These are phyloP conservation scores for Haliaeetus leucogaster DNA, from an alignment of 2,113 vertebrate species.

Conservation along the genomic window DNA sequence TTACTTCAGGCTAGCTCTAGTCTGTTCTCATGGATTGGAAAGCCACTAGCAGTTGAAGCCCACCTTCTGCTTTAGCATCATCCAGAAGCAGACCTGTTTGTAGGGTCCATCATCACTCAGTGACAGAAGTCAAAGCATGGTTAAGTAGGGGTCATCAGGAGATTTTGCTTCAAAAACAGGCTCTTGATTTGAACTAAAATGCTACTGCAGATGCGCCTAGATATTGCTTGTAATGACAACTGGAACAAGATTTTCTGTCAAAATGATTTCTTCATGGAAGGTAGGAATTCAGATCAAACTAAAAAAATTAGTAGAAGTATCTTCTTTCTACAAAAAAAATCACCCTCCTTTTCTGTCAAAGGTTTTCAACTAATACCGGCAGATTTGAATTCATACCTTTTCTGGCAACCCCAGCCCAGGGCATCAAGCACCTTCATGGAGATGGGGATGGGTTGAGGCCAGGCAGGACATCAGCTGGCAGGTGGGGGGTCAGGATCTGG, in stretches of 20 bases:
- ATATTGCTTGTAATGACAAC: background rate
- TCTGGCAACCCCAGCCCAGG: background rate
- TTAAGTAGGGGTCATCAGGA: background rate
- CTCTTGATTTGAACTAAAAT: background rate
- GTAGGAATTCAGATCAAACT: background rate
- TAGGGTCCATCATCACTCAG: background rate
- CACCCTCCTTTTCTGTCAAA: background rate
- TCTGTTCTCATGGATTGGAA: background rate
- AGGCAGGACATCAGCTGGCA: rapidly evolving
- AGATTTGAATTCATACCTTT: background rate
- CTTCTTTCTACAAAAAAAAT: background rate
- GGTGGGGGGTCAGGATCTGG: background rate
- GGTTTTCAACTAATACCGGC: background rate
- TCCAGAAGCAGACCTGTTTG: background rate
- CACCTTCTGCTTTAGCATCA: background rate
- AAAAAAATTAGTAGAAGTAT: background rate
- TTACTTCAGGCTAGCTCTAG: background rate
- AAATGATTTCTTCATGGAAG: background rate
- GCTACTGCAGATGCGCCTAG: background rate
- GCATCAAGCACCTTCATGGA: background rate
- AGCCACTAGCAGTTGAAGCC: background rate
- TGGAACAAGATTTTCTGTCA: background rate
- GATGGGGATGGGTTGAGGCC: background rate
- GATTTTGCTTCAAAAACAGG: background rate
- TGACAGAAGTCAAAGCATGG: background rate